Conservation (phyloP, 2,113 vertebrate species). For the Electrona antarctica region DNA sequence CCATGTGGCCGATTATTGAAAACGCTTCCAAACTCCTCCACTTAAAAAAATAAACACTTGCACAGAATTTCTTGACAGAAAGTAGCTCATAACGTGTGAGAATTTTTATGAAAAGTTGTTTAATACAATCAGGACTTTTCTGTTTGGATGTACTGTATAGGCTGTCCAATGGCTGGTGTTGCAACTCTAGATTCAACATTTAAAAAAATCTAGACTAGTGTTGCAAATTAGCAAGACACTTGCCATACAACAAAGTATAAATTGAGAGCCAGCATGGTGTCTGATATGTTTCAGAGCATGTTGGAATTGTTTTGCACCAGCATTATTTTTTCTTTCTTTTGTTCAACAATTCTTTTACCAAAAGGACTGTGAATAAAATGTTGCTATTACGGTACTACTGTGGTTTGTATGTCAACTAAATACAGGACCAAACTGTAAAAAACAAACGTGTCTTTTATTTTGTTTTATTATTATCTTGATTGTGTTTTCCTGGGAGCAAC, state of each 20-base stretch:
- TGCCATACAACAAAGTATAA: background rate
- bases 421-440: slow-evolving; percentile 55
- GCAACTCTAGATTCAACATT: too few relatives aligned
- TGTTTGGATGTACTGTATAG: too few relatives aligned
- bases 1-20: too few relatives aligned
- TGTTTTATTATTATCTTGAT: slow-evolving; percentile 19
- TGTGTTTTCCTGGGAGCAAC: background rate
- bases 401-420: slow-evolving; percentile 45
- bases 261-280: slow-evolving; percentile 1
- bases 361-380: slow-evolving; percentile 60
- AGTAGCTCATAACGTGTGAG: too few relatives aligned
- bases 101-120: too few relatives aligned
- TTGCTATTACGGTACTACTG: slow-evolving; percentile 37
- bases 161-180: too few relatives aligned
- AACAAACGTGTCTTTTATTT: background rate
- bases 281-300: background rate
- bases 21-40: too few relatives aligned
- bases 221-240: background rate
- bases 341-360: slow-evolving; percentile 33
- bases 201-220: too few relatives aligned
- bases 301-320: slow-evolving; percentile 41
- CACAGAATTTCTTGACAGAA: too few relatives aligned
- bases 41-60: too few relatives aligned
- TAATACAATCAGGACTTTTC: too few relatives aligned
- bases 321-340: slow-evolving; percentile 17